Evolutionary conservation across 2,113 vertebrate genomes (phyloP).

Genomic region (Corvus hawaiiensis): DNA sequence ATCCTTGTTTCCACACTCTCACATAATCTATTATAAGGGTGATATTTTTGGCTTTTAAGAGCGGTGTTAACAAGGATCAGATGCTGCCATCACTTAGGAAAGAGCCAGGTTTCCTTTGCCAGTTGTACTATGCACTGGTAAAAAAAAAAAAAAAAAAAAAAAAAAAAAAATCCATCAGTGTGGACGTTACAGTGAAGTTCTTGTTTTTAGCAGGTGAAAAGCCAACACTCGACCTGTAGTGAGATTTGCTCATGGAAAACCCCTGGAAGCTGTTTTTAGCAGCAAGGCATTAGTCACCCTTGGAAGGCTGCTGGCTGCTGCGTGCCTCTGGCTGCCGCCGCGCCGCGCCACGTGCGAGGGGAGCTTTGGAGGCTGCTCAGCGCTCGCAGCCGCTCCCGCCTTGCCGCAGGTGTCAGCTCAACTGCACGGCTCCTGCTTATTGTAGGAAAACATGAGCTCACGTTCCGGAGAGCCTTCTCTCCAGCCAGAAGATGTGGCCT

Average conservation of each 20-base stretch:
- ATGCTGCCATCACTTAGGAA: conserved; percentile 19
- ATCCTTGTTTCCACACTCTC: not conserved
- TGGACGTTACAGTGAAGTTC: not conserved
- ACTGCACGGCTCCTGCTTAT: conserved; percentile 19
- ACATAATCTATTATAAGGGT: not conserved
- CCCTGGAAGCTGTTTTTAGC: conserved; percentile 56
- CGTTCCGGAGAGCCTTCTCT: not conserved
- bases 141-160: not conserved
- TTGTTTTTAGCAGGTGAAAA: conserved; percentile 48
- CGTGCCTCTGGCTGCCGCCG: not conserved
- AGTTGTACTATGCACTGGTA: not conserved
- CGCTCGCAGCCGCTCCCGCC: not conserved
- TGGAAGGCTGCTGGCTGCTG: conserved; percentile 14
- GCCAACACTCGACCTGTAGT: not conserved
- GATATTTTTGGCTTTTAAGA: conserved; percentile 11
- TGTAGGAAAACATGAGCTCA: conserved; percentile 59
- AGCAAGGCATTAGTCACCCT: conserved; percentile 46
- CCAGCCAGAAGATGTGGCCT: not conserved
- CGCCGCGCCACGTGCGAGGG: not conserved
- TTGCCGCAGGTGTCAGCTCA: conserved; percentile 59
- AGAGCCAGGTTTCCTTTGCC: not conserved
- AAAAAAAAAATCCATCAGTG: not conserved
- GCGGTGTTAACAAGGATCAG: conserved; percentile 16
- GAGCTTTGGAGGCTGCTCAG: conserved; percentile 18
- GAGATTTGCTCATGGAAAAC: conserved; percentile 58